These are phyloP conservation scores for Mythimna lalbum DNA, from an alignment of 2,888 invertebrate species.

Conservation along the genomic window DNA sequence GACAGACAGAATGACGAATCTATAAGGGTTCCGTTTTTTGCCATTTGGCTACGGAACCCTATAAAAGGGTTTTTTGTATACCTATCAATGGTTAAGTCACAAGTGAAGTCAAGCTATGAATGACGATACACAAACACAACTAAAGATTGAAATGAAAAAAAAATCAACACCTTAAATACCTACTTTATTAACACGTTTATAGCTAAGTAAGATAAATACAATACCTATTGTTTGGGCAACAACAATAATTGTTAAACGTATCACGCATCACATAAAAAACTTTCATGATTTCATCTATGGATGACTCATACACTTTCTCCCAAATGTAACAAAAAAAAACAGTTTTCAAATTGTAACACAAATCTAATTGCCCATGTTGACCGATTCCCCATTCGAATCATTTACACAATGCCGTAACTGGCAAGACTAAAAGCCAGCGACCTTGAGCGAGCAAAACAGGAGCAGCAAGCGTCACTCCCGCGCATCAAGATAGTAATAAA, in stretches of 20 bases:
- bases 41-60: too few species aligned
- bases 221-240: conserved; percentile 36
- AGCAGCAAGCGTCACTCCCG: too few species aligned
- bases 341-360: background rate
- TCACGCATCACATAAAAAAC: background rate
- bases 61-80: too few species aligned
- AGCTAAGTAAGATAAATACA: conserved; percentile 25
- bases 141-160: background rate
- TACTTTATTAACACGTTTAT: conserved; percentile 26
- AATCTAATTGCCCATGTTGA: background rate
- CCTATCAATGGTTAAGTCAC: too few species aligned
- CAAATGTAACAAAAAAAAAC: conserved; percentile 6
- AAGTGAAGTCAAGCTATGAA: background rate
- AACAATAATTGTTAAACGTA: conserved; percentile 42
- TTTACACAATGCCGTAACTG: background rate
- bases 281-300: conserved; percentile 11
- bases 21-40: too few species aligned
- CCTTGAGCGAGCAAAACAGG: too few species aligned
- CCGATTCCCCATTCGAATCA: background rate
- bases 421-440: too few species aligned
- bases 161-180: background rate
- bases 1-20: too few species aligned
- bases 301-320: conserved; percentile 8
- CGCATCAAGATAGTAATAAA: too few species aligned
- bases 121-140: background rate